These are phyloP conservation scores for Nannobrachium achirus DNA, from an alignment of 2,113 vertebrate species.

Conservation along the genomic window DNA sequence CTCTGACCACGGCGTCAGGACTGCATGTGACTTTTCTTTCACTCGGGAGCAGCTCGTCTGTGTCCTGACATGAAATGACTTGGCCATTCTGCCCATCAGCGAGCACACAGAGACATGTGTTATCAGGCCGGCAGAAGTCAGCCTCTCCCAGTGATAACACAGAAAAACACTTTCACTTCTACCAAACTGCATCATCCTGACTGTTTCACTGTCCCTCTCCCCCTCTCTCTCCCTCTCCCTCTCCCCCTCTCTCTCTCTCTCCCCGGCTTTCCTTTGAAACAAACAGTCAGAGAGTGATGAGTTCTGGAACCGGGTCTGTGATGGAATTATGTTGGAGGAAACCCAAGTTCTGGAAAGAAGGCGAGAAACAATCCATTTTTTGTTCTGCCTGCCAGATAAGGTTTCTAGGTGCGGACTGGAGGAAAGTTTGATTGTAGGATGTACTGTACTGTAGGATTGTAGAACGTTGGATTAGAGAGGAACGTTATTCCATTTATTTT, in stretches of 20 bases:
- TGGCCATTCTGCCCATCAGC: constrained; percentile 20
- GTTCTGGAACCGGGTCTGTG: constrained; percentile 20
- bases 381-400: constrained; percentile 55
- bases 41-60: constrained; percentile 14
- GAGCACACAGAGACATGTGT: constrained; percentile 29
- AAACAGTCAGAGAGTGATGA: constrained; percentile 40
- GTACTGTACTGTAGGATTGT: too few species aligned
- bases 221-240: constrained; percentile 26
- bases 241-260: constrained; percentile 34
- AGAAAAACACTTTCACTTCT: constrained; percentile 57
- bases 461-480: not conserved
- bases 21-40: constrained; percentile 33
- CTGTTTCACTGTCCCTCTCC: constrained; percentile 48
- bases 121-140: constrained; percentile 55
- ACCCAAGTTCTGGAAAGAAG: constrained; percentile 44
- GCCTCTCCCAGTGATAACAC: constrained; percentile 53
- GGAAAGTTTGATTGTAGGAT: constrained; percentile 20
- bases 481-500: constrained; percentile 36
- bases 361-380: constrained; percentile 38
- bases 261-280: constrained; percentile 34
- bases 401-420: constrained; percentile 32
- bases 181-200: constrained; percentile 50
- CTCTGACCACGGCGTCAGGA: constrained; percentile 26
- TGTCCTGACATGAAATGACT: constrained; percentile 52
- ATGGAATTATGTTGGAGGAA: constrained; percentile 43